Evolutionary conservation across 2,797 vertebrate genomes (phyloP).

Genomic region (Enteromius treurensis): DNA sequence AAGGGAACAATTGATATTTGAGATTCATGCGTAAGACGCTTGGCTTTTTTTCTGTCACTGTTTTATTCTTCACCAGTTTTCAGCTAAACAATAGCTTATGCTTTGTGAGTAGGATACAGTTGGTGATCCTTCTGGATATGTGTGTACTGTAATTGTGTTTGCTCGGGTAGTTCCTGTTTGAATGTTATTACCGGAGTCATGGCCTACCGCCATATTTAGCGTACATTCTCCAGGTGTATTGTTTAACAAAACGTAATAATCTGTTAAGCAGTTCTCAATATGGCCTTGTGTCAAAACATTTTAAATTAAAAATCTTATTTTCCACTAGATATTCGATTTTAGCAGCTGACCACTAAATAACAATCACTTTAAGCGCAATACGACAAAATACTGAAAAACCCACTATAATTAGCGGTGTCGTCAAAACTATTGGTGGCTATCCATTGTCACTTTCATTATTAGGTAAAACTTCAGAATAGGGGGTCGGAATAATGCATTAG

Average conservation of each 20-base stretch:
- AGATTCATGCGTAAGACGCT: conserved; percentile 34
- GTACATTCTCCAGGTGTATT: not conserved
- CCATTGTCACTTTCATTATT: not conserved
- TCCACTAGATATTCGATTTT: not conserved
- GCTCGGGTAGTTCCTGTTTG: not conserved
- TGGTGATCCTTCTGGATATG: not conserved
- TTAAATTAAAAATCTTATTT: not conserved
- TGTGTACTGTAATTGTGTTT: not conserved
- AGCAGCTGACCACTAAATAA: not conserved
- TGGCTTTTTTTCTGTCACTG: not conserved
- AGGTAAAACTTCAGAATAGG: too few species aligned
- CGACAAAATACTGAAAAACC: not conserved
- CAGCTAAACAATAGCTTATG: not conserved
- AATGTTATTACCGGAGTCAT: not conserved
- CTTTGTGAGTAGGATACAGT: not conserved
- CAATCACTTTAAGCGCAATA: not conserved
- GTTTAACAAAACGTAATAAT: not conserved
- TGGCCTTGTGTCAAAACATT: not conserved
- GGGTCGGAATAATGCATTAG: too few species aligned
- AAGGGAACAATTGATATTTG: conserved; percentile 58
- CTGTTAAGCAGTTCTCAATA: not conserved
- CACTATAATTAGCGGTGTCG: not conserved
- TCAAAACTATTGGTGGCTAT: too few species aligned
- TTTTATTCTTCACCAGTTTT: conserved; percentile 2
- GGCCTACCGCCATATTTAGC: not conserved